These are phyloP conservation scores for Agelastica alni DNA, from an alignment of 2,888 invertebrate genomes.

Conservation along the genomic window DNA sequence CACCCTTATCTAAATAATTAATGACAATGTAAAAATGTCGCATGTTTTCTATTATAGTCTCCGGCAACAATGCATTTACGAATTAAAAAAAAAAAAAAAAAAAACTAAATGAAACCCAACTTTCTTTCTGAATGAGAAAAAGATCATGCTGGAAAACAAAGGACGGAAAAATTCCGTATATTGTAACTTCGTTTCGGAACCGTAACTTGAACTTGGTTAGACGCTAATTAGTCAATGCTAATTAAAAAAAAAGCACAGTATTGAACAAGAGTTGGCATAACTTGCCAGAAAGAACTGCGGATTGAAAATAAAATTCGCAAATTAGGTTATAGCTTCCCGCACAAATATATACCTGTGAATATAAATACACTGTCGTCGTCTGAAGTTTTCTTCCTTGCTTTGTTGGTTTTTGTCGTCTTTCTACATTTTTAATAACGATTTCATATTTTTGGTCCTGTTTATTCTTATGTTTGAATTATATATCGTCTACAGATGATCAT, in stretches of 20 bases:
- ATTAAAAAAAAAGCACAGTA: slow-evolving; percentile 45
- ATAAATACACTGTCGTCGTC: no score
- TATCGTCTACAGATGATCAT: no score
- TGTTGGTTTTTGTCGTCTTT: no score
- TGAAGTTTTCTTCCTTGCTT: no score
- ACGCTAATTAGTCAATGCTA: slow-evolving; percentile 51
- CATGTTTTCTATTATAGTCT: slow-evolving; percentile 27
- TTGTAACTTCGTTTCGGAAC: slow-evolving; percentile 43
- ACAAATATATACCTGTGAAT: no score
- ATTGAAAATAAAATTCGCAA: slow-evolving; percentile 32
- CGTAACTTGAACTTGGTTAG: slow-evolving; percentile 44
- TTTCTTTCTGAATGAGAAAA: slow-evolving; percentile 35
- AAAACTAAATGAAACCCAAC: no score
- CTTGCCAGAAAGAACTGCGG: background rate
- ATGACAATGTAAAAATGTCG: slow-evolving; percentile 27
- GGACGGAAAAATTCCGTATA: slow-evolving; percentile 36
- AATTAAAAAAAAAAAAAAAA: no score
- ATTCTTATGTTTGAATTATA: no score
- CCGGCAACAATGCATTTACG: slow-evolving; percentile 28
- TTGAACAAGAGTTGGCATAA: no score
- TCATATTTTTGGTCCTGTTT: no score
- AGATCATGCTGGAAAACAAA: slow-evolving; percentile 40
- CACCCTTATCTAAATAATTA: slow-evolving; percentile 30
- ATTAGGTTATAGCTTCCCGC: slow-evolving; percentile 27
- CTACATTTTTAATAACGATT: no score